Base-by-base conservation (phyloP, 2,797 vertebrate species). In the Periparus ater region DNA sequence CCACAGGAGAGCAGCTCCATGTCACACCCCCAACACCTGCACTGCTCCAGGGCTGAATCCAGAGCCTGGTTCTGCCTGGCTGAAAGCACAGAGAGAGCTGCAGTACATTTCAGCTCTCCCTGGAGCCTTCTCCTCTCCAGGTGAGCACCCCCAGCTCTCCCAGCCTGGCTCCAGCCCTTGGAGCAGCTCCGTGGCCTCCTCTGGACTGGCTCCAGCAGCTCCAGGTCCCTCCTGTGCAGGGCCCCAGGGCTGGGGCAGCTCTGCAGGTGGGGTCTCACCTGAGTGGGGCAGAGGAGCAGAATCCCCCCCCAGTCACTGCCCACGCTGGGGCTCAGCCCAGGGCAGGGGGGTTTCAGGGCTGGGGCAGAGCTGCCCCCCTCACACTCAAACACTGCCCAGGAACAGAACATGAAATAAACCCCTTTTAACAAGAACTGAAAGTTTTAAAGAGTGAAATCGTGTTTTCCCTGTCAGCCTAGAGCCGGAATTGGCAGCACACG, bases 401-500 rank as follows among this genome's bases (percentile, higher is more conserved):
- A 32, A 14, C 61, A 9, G 61, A 80, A 88, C 58, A 65, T 53
- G 66, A 96, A 78, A 90, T 27, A 84, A 90, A 62, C 4, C 34
- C n/a, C 44, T 17, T 68, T 93, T 74, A 94, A 94, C n/a, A 42
- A 80, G 67, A 65, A 75, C 38, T 44, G 75, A 86, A 89, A 44
- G 18, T 82, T 85, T 89, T 51, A 36, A 70, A 71, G 86, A 92
- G 50, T 45, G 53, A 77, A 88, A 86, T 66, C 25, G 25, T n/a
- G 29, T 30, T 57, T 76, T 63, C 65, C 61, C 85, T 76, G 78
- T 74, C 88, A 95, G 90, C 48, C 3, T 4, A 87, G 71, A 82
- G 80, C 83, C 18, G 58, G 91, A 87, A 85, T 47, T 66, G 93
- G 92, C 93, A 94, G 91, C 88, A 63, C 92, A 94, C 1, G 10